phyloP scores from a whole-genome alignment of 2,888 invertebrate species.

The Drosophila tripunctata region DNA sequence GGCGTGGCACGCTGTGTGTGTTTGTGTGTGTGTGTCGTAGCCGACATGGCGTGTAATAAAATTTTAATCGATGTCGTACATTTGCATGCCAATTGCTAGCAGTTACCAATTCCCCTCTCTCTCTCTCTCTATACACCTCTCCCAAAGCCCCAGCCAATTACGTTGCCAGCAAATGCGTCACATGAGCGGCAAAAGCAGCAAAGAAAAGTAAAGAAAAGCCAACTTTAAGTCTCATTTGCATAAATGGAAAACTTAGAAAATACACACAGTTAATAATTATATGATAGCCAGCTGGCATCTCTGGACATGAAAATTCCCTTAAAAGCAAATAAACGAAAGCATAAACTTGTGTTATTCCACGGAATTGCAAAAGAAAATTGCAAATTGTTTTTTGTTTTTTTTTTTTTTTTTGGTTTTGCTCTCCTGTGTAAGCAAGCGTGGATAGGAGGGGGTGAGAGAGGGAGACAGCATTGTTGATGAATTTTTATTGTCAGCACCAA shows the following conservation, averaged over 20 bases:
- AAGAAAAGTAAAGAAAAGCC: conserved; percentile 3
- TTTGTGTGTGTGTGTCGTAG: too few relatives aligned
- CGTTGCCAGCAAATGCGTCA: conserved; percentile 64
- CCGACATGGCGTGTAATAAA: conserved; percentile 79
- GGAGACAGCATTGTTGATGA: conserved; percentile 4
- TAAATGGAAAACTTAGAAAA: conserved; percentile 51
- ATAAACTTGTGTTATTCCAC: conserved; percentile 79
- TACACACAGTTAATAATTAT: conserved; percentile 49
- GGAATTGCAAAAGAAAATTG: conserved; percentile 76
- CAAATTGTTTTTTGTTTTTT: conserved; percentile 41
- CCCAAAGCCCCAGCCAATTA: conserved; percentile 42
- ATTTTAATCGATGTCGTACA: conserved; percentile 81
- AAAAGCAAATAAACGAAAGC: conserved; percentile 34
- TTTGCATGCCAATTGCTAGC: conserved; percentile 77
- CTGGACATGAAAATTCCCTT: conserved; percentile 10
- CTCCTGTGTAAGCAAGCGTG: not conserved
- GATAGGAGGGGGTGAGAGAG: not conserved
- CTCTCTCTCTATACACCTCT: not conserved
- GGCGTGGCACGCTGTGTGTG: conserved; percentile 15
- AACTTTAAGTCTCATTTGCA: conserved; percentile 62
- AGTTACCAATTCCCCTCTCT: conserved; percentile 30
- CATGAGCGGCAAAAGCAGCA: conserved; percentile 58
- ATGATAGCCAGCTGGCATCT: conserved; percentile 27
- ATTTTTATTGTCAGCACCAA: conserved; percentile 28
- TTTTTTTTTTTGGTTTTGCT: too few relatives aligned